Evolutionary conservation across 1,140 invertebrate species (phyloP).

Genomic region (Geopemphigus sp.): DNA sequence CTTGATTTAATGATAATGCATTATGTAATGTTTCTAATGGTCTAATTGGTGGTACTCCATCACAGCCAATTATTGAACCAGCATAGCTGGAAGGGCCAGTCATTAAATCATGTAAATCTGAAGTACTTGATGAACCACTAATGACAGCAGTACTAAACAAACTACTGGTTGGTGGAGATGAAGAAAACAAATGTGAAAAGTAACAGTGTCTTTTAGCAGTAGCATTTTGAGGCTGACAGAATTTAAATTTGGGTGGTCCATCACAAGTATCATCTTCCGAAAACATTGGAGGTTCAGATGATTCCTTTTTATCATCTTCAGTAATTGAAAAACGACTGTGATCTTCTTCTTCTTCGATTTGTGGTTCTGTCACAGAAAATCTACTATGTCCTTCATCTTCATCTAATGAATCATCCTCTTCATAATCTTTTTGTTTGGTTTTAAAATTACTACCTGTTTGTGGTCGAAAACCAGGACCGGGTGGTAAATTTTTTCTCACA

Average conservation of each 20-base stretch:
- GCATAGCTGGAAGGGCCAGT: constrained; percentile 68
- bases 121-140: constrained; percentile 85
- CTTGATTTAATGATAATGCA: constrained; percentile 82
- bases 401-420: constrained; percentile 43
- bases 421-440: constrained; percentile 44
- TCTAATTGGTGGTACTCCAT: constrained; percentile 87
- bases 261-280: constrained; percentile 43
- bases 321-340: constrained; percentile 45
- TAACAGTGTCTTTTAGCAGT: constrained; percentile 34
- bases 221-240: constrained; percentile 38
- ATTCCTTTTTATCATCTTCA: constrained; percentile 43
- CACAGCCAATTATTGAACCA: constrained; percentile 78
- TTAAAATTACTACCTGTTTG: constrained; percentile 61
- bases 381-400: constrained; percentile 45
- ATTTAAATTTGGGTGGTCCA: constrained; percentile 36
- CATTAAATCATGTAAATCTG: constrained; percentile 83
- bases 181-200: constrained; percentile 55
- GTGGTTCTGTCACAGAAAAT: constrained; percentile 44
- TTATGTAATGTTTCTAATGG: constrained; percentile 95
- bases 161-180: constrained; percentile 64
- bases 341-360: constrained; percentile 45
- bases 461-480: constrained; percentile 88
- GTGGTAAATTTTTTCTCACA: constrained; percentile 89
- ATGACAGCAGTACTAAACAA: constrained; percentile 93
- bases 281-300: constrained; percentile 22